Conservation (phyloP, 2,888 invertebrate species). For the Eurois occulta region DNA sequence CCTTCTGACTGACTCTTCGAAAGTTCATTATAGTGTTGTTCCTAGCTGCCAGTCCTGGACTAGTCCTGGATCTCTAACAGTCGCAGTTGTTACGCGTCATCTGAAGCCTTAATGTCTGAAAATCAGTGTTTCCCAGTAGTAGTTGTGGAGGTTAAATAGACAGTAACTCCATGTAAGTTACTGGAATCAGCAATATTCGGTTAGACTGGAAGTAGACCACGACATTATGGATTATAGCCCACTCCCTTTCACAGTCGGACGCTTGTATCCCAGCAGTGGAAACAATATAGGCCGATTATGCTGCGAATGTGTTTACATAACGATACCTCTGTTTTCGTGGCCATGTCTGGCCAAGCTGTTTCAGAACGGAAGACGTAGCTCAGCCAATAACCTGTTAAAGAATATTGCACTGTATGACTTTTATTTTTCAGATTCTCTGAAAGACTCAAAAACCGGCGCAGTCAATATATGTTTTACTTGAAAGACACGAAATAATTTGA, state of each 20-base stretch:
- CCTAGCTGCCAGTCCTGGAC: neutral
- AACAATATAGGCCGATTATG: too few relatives aligned
- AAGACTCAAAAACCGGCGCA: conserved; percentile 9
- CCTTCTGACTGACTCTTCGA: neutral
- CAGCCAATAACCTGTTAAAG: neutral
- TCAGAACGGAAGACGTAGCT: neutral
- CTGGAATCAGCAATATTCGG: too few relatives aligned
- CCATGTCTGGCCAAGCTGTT: neutral
- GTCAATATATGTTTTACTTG: conserved; percentile 9
- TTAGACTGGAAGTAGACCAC: too few relatives aligned
- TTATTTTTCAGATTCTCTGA: conserved; percentile 37
- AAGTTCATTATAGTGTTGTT: neutral
- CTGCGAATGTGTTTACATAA: neutral
- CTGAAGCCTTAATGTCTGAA: too few relatives aligned
- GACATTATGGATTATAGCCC: neutral
- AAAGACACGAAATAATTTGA: neutral
- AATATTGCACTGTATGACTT: neutral
- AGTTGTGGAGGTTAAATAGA: too few relatives aligned
- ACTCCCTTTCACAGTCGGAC: too few relatives aligned
- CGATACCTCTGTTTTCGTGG: neutral
- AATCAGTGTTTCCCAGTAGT: too few relatives aligned
- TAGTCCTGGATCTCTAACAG: neutral
- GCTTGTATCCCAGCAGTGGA: too few relatives aligned
- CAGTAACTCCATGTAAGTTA: too few relatives aligned
- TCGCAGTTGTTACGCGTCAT: neutral